Percentiles rank a stretch among this genome's conserved stretches.
Evolutionary conservation across 1,140 invertebrate genomes (phyloP).

Genomic region (Conus betulinus): DNA sequence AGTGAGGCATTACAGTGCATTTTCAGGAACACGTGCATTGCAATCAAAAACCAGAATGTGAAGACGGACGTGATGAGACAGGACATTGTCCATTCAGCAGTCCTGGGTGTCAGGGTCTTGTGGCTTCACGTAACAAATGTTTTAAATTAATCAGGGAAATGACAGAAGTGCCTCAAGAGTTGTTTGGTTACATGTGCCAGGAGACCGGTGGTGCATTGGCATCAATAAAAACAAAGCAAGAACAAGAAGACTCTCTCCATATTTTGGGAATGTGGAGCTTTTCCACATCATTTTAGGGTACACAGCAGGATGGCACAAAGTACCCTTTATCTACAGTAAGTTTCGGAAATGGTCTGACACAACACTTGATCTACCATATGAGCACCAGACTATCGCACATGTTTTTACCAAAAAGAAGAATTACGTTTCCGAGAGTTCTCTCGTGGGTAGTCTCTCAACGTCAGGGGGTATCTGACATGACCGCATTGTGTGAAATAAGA

Average conservation of each 20-base stretch:
- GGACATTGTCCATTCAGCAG: conserved; percentile 27
- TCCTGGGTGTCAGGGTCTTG: not conserved
- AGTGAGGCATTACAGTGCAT: not conserved
- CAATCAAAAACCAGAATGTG: not conserved
- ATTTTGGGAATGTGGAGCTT: not conserved
- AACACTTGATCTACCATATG: not conserved
- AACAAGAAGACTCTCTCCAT: not conserved
- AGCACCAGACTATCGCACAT: not conserved
- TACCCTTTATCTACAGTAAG: not conserved
- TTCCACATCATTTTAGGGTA: not conserved
- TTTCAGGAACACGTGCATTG: not conserved
- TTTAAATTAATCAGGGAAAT: not conserved
- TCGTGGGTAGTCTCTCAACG: not conserved
- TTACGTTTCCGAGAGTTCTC: not conserved
- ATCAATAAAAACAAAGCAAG: not conserved
- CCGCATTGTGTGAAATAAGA: not conserved
- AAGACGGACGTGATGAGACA: not conserved
- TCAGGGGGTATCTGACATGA: not conserved
- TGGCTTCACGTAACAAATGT: not conserved
- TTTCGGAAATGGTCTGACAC: not conserved
- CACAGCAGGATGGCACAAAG: not conserved
- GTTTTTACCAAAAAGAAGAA: not conserved
- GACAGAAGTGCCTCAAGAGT: too few species aligned
- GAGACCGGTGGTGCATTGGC: not conserved
- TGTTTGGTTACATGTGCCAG: too few species aligned